A percentile compares a stretch with the other conserved stretches of the same genome.
Evolutionary conservation across 2,113 vertebrate genomes (phyloP).

Genomic region (Callithrix jacchus): DNA sequence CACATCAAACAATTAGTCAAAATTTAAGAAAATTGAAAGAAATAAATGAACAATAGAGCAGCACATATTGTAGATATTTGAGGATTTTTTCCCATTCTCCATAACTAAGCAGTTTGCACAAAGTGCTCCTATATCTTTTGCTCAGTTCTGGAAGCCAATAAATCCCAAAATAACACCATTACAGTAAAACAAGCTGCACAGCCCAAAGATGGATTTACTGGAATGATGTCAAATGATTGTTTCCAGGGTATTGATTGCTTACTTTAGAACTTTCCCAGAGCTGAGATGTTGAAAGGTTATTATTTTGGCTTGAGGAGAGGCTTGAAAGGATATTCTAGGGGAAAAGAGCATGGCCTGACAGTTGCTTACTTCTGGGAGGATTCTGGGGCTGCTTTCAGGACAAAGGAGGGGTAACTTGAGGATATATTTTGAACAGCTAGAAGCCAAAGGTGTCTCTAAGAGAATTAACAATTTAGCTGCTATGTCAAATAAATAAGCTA

Average conservation of each 20-base stretch:
- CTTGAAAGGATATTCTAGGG: slow-evolving; percentile 49
- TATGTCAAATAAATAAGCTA: background rate
- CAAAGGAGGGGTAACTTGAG: background rate
- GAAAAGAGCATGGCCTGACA: slow-evolving; percentile 25
- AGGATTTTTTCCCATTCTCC: background rate
- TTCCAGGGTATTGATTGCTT: slow-evolving; percentile 77
- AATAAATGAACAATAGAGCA: slow-evolving; percentile 36
- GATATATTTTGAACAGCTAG: background rate
- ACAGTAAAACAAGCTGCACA: slow-evolving; percentile 79
- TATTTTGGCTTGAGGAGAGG: slow-evolving; percentile 72
- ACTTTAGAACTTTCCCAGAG: slow-evolving; percentile 78
- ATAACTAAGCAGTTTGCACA: slow-evolving; percentile 62
- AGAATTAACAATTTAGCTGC: slow-evolving; percentile 7
- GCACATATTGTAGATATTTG: slow-evolving; percentile 18
- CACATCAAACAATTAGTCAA: slow-evolving; percentile 57
- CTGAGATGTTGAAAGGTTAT: slow-evolving; percentile 67
- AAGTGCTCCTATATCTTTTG: slow-evolving; percentile 65
- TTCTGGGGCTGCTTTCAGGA: background rate
- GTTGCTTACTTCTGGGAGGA: slow-evolving; percentile 2
- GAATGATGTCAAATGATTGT: slow-evolving; percentile 79
- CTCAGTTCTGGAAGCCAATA: slow-evolving; percentile 76
- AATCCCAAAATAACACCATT: slow-evolving; percentile 80
- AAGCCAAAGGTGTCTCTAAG: background rate
- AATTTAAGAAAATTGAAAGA: slow-evolving; percentile 44
- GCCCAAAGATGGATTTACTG: slow-evolving; percentile 79